Base-by-base conservation (phyloP, 2,888 invertebrate species). In the Pheosia gnoma region DNA sequence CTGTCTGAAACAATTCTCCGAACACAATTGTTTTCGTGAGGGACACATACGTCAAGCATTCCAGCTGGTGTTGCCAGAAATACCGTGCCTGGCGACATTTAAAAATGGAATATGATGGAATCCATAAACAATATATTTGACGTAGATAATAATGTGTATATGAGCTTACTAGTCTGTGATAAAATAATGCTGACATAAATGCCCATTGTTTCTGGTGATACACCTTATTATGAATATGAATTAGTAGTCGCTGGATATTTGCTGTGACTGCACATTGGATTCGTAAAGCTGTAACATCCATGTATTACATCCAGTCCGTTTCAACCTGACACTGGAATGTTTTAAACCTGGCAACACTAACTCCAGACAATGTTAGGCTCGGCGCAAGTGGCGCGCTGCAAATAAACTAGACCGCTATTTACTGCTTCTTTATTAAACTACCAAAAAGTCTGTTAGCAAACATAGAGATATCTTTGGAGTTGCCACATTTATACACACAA, bases 1-100 rank as follows among this genome's bases (percentile, higher is more conserved):
- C 59, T 63, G 61, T 58, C 54, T 58, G 59, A 72, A 74, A 72
- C 70, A 74, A 72, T 72, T 68, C 64, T 58, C 59, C 57, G 61
- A 55, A 61, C 59, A 70, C 66, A 70, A 70, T 67, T 70, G 66
- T 70, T 74, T 0, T 60, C 51, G 52, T 52, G 63, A 53, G 64
- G 59, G 60, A 58, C 54, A 64, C 63, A 63, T 66, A 68, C 63
- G 62, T 55, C 62, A 57, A 59, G 57, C 61, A 71, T 75, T 75
- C 66, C 53, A 37, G 53, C 38, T 11, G 37, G 53, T 53, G 53
- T 37, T 53, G 53, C 53, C 53, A 53, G 11, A 11, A 36, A 53
- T 37, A 37, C 2, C 10, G 10, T 2, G 25, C 25, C 25, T 25
- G 25, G 37, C 11, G 37, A 25, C 10, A 53, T 53, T 52, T 52